These are phyloP conservation scores for Meles meles DNA, from an alignment of 2,113 vertebrate genomes.

Conservation along the genomic window DNA sequence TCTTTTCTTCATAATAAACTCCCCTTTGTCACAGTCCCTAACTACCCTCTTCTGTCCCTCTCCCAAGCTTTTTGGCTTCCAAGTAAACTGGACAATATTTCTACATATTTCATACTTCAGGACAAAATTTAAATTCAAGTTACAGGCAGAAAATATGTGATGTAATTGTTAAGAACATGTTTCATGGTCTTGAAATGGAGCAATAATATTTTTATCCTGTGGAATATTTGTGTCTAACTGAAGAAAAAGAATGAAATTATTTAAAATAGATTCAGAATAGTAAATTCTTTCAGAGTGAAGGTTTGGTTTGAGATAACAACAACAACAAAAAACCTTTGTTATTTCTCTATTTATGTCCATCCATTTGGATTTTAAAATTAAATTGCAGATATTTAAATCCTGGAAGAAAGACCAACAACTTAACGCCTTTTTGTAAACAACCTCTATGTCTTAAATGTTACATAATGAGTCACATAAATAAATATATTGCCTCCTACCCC, in stretches of 20 bases:
- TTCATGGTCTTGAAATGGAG: not conserved
- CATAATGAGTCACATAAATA: conserved; percentile 20
- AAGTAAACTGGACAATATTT: conserved; percentile 3
- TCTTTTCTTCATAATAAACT: not conserved
- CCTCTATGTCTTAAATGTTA: not conserved
- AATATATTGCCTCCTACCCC: not conserved
- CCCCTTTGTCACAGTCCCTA: not conserved
- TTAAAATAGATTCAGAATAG: not conserved
- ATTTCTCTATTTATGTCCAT: conserved; percentile 9
- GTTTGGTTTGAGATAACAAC: not conserved
- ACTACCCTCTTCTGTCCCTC: not conserved
- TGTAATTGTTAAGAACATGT: not conserved
- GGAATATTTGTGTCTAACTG: not conserved
- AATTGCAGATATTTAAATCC: not conserved
- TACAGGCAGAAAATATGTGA: not conserved
- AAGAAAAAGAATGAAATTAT: conserved; percentile 29
- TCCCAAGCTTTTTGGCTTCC: not conserved
- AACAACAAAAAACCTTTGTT: not conserved
- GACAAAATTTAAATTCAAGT: not conserved
- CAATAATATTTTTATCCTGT: not conserved
- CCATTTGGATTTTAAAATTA: conserved; percentile 28
- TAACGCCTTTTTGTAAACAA: not conserved
- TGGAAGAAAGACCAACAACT: not conserved
- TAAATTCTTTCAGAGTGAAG: conserved; percentile 7
- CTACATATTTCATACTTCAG: not conserved